phyloP scores from a whole-genome alignment of 1,140 invertebrate species.

The Harlomillsia oculata region DNA sequence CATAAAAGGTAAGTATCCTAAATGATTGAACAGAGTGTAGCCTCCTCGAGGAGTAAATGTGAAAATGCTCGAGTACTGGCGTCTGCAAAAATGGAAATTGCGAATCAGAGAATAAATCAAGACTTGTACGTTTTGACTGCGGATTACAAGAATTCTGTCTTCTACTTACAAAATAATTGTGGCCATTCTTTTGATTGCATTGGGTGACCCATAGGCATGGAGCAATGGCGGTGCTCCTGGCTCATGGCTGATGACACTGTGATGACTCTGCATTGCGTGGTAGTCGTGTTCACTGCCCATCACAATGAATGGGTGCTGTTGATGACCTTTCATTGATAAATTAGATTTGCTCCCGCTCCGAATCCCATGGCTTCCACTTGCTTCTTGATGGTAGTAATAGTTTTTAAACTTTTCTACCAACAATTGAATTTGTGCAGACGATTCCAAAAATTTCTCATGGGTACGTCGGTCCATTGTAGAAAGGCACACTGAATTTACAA shows the following conservation, averaged over 20 bases:
- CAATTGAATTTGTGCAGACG: conserved; percentile 81
- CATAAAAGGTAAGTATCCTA: conserved; percentile 64
- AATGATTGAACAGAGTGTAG: conserved; percentile 58
- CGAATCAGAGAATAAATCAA: not conserved
- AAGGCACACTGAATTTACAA: conserved; percentile 70
- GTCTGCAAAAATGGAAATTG: conserved; percentile 45
- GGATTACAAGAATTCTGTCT: not conserved
- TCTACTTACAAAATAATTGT: conserved; percentile 63
- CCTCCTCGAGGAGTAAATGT: conserved; percentile 62
- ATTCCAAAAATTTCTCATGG: conserved; percentile 78
- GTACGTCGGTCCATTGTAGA: conserved; percentile 82
- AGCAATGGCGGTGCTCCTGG: conserved; percentile 45
- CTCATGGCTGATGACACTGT: conserved; percentile 31
- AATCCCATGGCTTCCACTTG: no score
- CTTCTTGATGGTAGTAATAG: no score
- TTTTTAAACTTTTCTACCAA: conserved; percentile 85
- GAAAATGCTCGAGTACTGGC: conserved; percentile 63
- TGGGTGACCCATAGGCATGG: conserved; percentile 58
- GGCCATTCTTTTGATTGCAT: conserved; percentile 57
- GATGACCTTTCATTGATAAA: no score
- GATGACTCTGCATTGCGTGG: no score
- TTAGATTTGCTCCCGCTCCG: no score
- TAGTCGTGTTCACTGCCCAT: no score
- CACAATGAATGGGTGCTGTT: no score
- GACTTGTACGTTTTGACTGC: no score